Evolutionary conservation across 1,140 invertebrate genomes (phyloP).

Genomic region (Listronotus oregonensis): DNA sequence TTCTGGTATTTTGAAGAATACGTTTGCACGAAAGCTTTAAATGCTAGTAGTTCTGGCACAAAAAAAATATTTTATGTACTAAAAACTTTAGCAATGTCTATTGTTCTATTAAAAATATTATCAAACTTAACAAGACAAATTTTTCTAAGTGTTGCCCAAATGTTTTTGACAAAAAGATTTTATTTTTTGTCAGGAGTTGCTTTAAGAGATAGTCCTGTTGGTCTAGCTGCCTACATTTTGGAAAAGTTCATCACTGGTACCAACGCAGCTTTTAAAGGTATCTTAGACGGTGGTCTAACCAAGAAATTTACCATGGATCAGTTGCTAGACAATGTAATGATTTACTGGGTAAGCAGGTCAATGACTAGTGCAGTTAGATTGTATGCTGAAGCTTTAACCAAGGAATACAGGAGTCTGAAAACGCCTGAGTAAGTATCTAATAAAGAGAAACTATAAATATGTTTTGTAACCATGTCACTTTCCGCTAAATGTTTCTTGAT

Average conservation of each 20-base stretch:
- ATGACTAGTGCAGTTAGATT: conserved; percentile 78
- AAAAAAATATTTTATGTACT: too few relatives aligned
- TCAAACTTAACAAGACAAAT: too few relatives aligned
- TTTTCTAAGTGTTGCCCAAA: not conserved
- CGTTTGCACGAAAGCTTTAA: too few relatives aligned
- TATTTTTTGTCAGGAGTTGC: conserved; percentile 59
- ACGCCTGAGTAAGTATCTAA: conserved; percentile 58
- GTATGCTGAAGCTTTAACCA: conserved; percentile 70
- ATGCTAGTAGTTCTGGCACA: too few relatives aligned
- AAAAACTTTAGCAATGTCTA: too few relatives aligned
- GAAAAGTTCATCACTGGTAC: conserved; percentile 85
- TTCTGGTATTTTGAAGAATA: too few relatives aligned
- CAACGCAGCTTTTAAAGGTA: conserved; percentile 61
- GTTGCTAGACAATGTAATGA: conserved; percentile 85
- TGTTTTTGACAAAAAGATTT: not conserved
- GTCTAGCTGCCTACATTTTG: conserved; percentile 79
- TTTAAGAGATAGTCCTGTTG: conserved; percentile 70
- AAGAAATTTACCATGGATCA: conserved; percentile 71
- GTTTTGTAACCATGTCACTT: not conserved
- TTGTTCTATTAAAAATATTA: too few relatives aligned
- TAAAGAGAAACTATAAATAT: not conserved
- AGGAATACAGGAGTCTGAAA: conserved; percentile 48
- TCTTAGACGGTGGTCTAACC: conserved; percentile 73
- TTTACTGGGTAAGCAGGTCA: conserved; percentile 81
- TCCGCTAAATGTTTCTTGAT: too few relatives aligned